Evolutionary conservation across 2,797 vertebrate species (phyloP).

Genomic region (Melanotaenia parkinsoni): DNA sequence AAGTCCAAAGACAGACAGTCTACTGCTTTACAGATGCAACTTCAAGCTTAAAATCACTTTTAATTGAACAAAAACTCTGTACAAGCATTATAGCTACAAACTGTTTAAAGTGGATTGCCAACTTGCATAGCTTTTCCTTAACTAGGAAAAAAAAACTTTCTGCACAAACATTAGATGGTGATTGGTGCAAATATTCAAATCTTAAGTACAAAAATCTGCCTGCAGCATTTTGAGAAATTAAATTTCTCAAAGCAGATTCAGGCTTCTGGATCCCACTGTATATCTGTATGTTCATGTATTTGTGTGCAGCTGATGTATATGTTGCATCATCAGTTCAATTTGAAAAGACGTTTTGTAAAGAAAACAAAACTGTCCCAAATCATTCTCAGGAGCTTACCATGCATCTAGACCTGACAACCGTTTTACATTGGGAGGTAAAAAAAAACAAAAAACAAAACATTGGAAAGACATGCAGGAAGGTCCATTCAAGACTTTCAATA

Average conservation of each 20-base stretch:
- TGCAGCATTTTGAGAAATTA: not conserved
- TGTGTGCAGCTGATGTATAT: constrained; percentile 81
- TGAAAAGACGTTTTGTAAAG: constrained; percentile 5
- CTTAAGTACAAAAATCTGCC: not conserved
- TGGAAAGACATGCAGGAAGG: constrained; percentile 19
- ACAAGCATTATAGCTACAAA: constrained; percentile 11
- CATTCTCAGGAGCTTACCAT: constrained; percentile 34
- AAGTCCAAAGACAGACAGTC: not conserved
- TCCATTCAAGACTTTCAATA: constrained; percentile 10
- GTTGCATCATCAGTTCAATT: constrained; percentile 53
- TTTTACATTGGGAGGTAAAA: constrained; percentile 13
- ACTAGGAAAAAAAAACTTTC: not conserved
- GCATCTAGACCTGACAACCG: constrained; percentile 12
- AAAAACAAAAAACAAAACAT: constrained; percentile 7
- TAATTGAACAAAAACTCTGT: constrained; percentile 7
- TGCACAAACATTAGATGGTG: not conserved
- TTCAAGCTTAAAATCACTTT: not conserved
- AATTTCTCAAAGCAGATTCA: constrained; percentile 21
- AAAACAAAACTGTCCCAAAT: not conserved
- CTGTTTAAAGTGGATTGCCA: not conserved
- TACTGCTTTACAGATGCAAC: constrained; percentile 6
- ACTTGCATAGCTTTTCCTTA: constrained; percentile 22
- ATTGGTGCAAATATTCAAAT: not conserved
- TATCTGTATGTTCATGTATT: constrained; percentile 77
- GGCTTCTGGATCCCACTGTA: constrained; percentile 51